Evolutionary conservation across 2,888 invertebrate genomes (phyloP).

Genomic region (Nycteola revayana): DNA sequence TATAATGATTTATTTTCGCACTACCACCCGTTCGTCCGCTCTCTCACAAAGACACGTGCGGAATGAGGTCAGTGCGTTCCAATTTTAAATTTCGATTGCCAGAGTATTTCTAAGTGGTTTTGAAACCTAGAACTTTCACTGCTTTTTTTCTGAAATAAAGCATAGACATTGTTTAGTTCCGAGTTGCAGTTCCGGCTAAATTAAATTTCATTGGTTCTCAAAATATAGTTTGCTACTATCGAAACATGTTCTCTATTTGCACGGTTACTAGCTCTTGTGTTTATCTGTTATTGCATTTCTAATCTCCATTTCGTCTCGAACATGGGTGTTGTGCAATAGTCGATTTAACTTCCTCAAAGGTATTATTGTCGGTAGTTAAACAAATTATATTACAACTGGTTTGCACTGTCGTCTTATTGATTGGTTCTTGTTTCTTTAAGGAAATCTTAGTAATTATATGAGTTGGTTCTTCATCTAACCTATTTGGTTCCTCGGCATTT

Average conservation of each 20-base stretch:
- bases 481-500: constrained; percentile 2
- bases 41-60: constrained; percentile 56
- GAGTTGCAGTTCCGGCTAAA: constrained; percentile 41
- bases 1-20: constrained; percentile 65
- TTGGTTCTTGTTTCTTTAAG: background rate
- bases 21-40: constrained; percentile 47
- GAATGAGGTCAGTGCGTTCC: constrained; percentile 75
- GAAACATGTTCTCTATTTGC: constrained; percentile 15
- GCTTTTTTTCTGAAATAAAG: constrained; percentile 25
- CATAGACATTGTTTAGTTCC: constrained; percentile 27
- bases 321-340: constrained; percentile 17
- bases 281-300: constrained; percentile 17
- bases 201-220: constrained; percentile 15
- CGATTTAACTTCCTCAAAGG: constrained; percentile 4
- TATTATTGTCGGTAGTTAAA: constrained; percentile 5
- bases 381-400: no score
- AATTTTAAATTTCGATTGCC: constrained; percentile 75
- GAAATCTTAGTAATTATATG: background rate
- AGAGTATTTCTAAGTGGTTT: constrained; percentile 38
- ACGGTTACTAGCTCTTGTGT: constrained; percentile 4
- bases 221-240: constrained; percentile 16
- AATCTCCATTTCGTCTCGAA: constrained; percentile 12
- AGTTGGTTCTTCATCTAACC: background rate
- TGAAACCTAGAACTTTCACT: constrained; percentile 64
- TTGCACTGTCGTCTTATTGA: constrained; percentile 7